Percentiles rank a stretch among this genome's conserved stretches.
Conservation (phyloP, 2,888 invertebrate species). For the Cryptosula pallasiana region DNA sequence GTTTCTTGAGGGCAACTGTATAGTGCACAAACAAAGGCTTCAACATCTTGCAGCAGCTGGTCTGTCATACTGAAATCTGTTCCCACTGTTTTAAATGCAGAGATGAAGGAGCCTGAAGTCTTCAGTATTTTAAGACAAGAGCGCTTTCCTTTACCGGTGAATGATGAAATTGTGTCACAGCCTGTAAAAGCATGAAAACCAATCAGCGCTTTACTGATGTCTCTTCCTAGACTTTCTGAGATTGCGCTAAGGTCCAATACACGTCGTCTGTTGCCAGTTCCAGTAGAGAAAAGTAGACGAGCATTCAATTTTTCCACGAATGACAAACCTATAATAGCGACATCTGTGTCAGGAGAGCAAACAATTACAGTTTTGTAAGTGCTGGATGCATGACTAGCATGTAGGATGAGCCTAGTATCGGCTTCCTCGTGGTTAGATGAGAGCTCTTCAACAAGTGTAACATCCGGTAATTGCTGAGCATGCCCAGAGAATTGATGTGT, state of each 20-base stretch:
- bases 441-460: too few relatives aligned
- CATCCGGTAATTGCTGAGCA: too few relatives aligned
- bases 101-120: background rate
- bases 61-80: background rate
- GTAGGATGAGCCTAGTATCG: slow-evolving; percentile 16
- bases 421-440: slow-evolving; percentile 14
- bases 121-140: background rate
- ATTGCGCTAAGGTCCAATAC: background rate
- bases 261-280: background rate
- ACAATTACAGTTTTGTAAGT: background rate
- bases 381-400: slow-evolving; percentile 8
- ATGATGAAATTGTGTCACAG: slow-evolving; percentile 16
- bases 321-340: background rate
- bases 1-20: background rate
- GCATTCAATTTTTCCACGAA: background rate
- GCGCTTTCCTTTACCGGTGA: slow-evolving; percentile 1
- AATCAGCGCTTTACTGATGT: background rate
- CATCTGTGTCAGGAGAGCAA: slow-evolving; percentile 23
- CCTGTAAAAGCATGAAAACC: slow-evolving; percentile 20
- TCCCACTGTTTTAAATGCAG: background rate
- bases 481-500: too few relatives aligned
- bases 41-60: background rate
- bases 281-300: background rate
- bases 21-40: background rate
- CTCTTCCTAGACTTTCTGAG: background rate